These are phyloP conservation scores for Pelvicachromis taeniatus DNA, from an alignment of 2,113 vertebrate species.

Conservation along the genomic window DNA sequence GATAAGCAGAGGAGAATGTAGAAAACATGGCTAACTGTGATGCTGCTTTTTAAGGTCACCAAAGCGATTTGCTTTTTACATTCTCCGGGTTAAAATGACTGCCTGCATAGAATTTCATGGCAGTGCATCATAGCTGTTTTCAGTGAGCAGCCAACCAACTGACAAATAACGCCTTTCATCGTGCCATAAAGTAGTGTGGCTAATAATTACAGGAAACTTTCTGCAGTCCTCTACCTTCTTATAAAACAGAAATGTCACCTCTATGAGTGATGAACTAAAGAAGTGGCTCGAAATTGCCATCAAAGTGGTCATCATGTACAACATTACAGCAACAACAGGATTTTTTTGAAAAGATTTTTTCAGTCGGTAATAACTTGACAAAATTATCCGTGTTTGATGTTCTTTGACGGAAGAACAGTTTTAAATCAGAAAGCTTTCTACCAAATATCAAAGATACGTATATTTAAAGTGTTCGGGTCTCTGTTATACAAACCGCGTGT, in stretches of 20 bases:
- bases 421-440: neutral
- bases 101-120: rapidly evolving
- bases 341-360: neutral
- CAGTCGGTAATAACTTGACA: neutral
- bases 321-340: neutral
- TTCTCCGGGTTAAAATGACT: neutral
- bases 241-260: neutral
- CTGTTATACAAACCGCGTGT: conserved; percentile 4
- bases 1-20: neutral
- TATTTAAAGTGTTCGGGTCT: neutral
- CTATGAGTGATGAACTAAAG: neutral
- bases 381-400: neutral
- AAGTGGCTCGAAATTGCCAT: neutral
- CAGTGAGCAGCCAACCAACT: neutral
- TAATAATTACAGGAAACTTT: neutral
- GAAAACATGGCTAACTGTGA: neutral
- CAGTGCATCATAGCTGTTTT: neutral
- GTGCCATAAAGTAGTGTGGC: rapidly evolving
- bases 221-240: neutral
- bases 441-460: neutral
- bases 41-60: neutral
- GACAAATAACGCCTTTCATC: neutral
- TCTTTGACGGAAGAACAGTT: neutral
- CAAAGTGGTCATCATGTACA: neutral
- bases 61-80: neutral